Conservation (phyloP, 2,113 vertebrate species). For the Marcusenius ussheri region DNA sequence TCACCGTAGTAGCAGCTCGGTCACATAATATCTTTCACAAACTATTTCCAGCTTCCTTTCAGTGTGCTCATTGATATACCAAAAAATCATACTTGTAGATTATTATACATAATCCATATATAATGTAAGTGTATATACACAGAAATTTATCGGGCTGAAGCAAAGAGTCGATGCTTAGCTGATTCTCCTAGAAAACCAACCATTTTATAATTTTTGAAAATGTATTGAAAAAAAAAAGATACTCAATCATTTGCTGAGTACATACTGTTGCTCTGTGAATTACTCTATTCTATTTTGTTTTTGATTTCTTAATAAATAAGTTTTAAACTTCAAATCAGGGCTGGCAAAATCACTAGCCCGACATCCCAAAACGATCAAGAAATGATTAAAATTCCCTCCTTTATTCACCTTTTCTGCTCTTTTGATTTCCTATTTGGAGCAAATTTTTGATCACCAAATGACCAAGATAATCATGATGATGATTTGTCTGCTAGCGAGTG, state of each 20-base stretch:
- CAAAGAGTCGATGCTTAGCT: no score
- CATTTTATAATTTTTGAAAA: no score
- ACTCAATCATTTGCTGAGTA: neutral
- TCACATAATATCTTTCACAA: constrained; percentile 33
- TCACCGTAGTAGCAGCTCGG: neutral
- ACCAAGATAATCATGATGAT: neutral
- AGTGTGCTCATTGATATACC: neutral
- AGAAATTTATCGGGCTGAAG: no score
- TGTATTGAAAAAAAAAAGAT: neutral
- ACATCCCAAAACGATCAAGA: no score
- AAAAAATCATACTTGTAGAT: neutral
- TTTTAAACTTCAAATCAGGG: neutral
- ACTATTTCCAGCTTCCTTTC: neutral
- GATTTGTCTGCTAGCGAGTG: neutral
- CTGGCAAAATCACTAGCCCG: neutral
- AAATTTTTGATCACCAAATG: neutral
- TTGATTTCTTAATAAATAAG: neutral
- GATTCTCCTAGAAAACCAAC: no score
- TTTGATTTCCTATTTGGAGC: neutral
- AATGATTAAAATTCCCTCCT: no score
- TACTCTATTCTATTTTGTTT: neutral
- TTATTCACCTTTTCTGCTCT: no score
- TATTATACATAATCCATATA: neutral
- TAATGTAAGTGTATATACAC: no score
- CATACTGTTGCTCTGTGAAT: no score